These are phyloP conservation scores for Eilema griseolum DNA, from an alignment of 2,888 invertebrate species.

Conservation along the genomic window DNA sequence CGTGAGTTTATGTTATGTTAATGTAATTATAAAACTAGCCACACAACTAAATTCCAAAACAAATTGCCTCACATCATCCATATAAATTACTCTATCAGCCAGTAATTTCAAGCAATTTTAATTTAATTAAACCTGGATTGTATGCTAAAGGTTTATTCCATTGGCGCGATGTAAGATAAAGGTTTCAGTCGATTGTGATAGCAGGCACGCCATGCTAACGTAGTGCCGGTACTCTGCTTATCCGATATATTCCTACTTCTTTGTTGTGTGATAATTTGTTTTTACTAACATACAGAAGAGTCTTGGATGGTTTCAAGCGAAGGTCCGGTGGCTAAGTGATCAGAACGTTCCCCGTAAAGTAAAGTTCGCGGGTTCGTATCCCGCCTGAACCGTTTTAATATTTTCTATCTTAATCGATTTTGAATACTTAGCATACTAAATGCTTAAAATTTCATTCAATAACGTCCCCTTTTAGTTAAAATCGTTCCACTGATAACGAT, in stretches of 20 bases:
- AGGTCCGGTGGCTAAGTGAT: too few species aligned
- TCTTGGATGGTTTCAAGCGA: too few species aligned
- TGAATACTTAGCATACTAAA: too few species aligned
- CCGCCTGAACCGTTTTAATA: too few species aligned
- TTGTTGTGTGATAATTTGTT: constrained; percentile 14
- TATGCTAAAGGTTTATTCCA: constrained; percentile 42
- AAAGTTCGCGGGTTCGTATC: too few species aligned
- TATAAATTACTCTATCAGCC: constrained; percentile 11
- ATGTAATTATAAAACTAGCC: too few species aligned
- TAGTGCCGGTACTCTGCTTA: constrained; percentile 41
- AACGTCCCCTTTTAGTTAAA: not conserved
- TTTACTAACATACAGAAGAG: not conserved
- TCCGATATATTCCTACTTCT: constrained; percentile 12
- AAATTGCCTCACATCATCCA: constrained; percentile 12
- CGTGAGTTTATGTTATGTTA: too few species aligned
- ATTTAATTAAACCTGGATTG: constrained; percentile 43
- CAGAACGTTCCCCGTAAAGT: too few species aligned
- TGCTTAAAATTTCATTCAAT: too few species aligned
- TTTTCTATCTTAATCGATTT: too few species aligned
- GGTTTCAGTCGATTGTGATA: constrained; percentile 54
- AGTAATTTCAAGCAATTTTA: constrained; percentile 39
- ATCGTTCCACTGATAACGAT: not conserved
- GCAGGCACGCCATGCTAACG: constrained; percentile 51
- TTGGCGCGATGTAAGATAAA: constrained; percentile 52
- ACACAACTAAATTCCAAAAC: not conserved